Conservation (phyloP, 2,797 vertebrate genomes). For the Trichosurus vulpecula region DNA sequence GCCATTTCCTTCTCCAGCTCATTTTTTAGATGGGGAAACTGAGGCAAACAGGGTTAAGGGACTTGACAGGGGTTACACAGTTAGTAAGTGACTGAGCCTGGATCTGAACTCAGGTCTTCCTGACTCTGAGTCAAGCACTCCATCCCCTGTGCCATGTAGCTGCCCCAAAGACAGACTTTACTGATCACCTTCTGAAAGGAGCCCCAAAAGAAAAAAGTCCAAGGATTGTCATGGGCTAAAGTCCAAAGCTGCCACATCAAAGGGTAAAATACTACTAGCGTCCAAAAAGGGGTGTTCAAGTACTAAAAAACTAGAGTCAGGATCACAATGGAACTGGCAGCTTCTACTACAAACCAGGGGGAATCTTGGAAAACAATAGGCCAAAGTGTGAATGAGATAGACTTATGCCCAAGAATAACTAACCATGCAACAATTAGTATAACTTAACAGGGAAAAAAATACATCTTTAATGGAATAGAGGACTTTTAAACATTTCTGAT, state of each 20-base stretch:
- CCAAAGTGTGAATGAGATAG: background rate
- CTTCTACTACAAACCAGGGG: background rate
- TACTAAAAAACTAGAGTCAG: background rate
- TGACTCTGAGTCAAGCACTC: background rate
- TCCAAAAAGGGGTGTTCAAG: background rate
- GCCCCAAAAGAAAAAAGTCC: background rate
- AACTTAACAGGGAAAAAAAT: background rate
- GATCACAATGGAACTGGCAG: background rate
- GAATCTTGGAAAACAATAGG: background rate
- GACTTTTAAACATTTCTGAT: background rate
- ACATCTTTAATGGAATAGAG: background rate
- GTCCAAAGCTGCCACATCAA: background rate
- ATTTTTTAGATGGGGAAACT: background rate
- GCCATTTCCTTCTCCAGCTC: background rate
- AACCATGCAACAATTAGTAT: background rate
- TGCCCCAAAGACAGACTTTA: background rate
- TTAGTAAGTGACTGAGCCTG: background rate
- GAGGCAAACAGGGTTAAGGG: background rate
- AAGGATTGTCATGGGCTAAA: background rate
- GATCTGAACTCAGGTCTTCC: background rate
- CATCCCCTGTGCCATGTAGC: background rate
- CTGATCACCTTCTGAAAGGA: background rate
- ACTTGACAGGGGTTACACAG: background rate
- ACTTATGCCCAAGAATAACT: background rate
- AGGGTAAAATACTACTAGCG: background rate